A percentile compares a stretch with the other conserved stretches of the same genome.
Conservation (phyloP, 2,797 vertebrate genomes). For the Phrynocephalus forsythii region DNA sequence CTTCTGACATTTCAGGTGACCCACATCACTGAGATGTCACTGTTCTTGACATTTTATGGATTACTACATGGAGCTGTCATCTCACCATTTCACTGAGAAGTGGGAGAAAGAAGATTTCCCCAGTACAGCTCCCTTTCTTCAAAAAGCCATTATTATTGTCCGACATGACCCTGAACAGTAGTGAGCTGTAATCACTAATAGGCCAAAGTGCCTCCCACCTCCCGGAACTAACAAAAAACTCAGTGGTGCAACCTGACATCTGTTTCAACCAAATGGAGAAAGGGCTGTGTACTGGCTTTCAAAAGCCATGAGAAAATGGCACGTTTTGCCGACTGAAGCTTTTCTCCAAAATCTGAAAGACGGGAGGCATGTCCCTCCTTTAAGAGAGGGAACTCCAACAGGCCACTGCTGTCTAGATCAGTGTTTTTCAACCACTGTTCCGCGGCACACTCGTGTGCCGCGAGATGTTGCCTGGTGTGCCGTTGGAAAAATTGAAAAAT, state of each 20-base stretch:
- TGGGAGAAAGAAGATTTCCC: conserved; percentile 61
- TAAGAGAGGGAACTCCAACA: no score
- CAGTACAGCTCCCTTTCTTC: conserved; percentile 42
- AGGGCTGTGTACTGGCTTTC: neutral
- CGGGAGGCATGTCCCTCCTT: neutral
- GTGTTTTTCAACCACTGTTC: no score
- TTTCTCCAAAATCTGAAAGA: neutral
- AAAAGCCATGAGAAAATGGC: neutral
- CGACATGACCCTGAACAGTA: neutral
- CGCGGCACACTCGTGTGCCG: no score
- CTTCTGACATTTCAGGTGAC: conserved; percentile 60
- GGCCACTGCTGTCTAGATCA: no score
- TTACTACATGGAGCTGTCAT: conserved; percentile 41
- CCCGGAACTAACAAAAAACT: neutral
- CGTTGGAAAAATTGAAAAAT: no score
- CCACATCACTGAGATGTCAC: conserved; percentile 64
- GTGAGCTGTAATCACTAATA: neutral
- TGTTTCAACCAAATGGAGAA: neutral
- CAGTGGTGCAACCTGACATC: neutral
- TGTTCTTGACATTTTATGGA: conserved; percentile 62
- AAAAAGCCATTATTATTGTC: neutral
- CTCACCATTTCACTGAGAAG: conserved; percentile 35
- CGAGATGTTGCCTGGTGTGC: no score
- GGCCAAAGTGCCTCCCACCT: neutral
- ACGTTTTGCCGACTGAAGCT: neutral